Base-by-base conservation (phyloP, 2,113 vertebrate genomes). In the Myrmophylax atrothorax region DNA sequence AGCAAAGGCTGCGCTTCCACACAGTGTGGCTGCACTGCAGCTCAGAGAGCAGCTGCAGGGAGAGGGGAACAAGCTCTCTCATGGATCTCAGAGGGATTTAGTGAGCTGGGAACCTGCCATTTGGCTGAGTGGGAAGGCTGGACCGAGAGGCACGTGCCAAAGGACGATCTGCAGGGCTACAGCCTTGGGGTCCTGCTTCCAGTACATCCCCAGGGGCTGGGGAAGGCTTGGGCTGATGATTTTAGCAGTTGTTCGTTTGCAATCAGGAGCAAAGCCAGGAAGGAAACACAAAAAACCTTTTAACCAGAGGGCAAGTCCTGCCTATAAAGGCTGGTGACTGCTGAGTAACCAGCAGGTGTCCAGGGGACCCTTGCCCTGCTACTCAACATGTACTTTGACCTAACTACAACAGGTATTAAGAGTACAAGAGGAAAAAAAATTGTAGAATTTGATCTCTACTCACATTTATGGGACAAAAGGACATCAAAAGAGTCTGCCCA, bases 401-500 rank as follows among this genome's bases (percentile, higher is more conserved):
- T 52, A 44, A 18, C 42, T 56, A 35, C 46, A 47, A 40, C 10
- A 53, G n/a, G 15, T 17, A 15, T 23, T 69, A 47, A 50, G 35
- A 23, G 18, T 24, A 53, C 1, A 0, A 24, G 28, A 26, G 56
- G 18, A 9, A 0, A n/a, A 70, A 73, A 49, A 26, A 46, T 28
- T 6, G 13, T n/a, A 33, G 10, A 52, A 76, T 63, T 68, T 78
- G 14, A 49, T 62, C 42, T 96, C 68, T 96, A 98, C 98, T 98
- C 93, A 98, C 98, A 98, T 94, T 98, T 98, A 88, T 98, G 98
- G 67, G 98, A 98, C 68, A 98, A 97, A 77, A 98, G 98, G 28
- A 98, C 95, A 49, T 98, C 98, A 75, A 98, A 98, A 59, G 98
- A 98, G 62, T 98, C 98, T 28, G 98, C 98, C 98, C 98, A 98